Percentiles rank a stretch among this genome's conserved stretches.
Evolutionary conservation across 1,140 invertebrate genomes (phyloP).

Genomic region (Paramacrobiotus metropolitanus): DNA sequence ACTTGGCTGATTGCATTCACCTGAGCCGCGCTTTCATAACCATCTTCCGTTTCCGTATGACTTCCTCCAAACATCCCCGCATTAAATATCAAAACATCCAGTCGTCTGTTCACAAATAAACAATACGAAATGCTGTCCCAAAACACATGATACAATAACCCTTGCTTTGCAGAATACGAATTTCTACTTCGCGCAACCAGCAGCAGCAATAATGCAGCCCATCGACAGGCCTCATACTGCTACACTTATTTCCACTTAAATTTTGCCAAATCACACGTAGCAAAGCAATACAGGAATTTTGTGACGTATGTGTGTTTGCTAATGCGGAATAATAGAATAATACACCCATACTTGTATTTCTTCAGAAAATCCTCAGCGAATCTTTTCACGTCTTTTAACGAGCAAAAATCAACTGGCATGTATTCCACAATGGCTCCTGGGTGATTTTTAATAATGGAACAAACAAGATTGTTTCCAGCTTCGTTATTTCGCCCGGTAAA

Average conservation of each 20-base stretch:
- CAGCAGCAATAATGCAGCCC: too few relatives aligned
- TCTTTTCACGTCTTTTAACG: slow-evolving; percentile 42
- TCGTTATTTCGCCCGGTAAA: slow-evolving; percentile 52
- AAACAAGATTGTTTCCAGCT: slow-evolving; percentile 38
- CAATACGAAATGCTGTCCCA: too few relatives aligned
- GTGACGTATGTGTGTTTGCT: background rate
- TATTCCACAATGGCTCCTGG: slow-evolving; percentile 38
- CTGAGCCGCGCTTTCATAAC: slow-evolving; percentile 66
- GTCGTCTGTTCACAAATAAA: slow-evolving; percentile 28
- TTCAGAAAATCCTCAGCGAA: slow-evolving; percentile 40
- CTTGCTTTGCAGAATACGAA: too few relatives aligned
- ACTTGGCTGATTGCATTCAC: slow-evolving; percentile 47
- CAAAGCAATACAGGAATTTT: background rate
- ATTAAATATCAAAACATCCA: slow-evolving; percentile 71
- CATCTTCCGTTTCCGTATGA: slow-evolving; percentile 52
- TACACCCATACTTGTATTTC: slow-evolving; percentile 32
- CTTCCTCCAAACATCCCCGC: slow-evolving; percentile 61
- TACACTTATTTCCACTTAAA: too few relatives aligned
- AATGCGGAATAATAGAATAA: background rate
- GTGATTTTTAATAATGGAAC: slow-evolving; percentile 32
- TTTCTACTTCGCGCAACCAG: too few relatives aligned
- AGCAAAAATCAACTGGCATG: slow-evolving; percentile 44
- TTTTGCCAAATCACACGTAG: background rate
- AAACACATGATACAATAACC: too few relatives aligned
- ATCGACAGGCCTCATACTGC: too few relatives aligned